Percentiles rank a stretch among this genome's conserved stretches.
Evolutionary conservation across 1,140 invertebrate genomes (phyloP).

Genomic region (Nasonia longicornis): DNA sequence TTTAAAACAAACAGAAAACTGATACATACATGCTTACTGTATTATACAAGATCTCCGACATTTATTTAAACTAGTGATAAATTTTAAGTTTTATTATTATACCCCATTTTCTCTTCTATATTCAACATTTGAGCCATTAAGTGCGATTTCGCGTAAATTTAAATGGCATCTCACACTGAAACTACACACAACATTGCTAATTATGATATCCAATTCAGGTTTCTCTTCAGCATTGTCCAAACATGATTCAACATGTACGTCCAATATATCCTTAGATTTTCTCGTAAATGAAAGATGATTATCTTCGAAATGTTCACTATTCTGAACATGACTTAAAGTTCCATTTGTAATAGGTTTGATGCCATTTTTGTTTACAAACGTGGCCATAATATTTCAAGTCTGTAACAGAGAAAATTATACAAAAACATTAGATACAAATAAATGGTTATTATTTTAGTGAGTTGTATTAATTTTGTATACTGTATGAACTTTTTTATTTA

Average conservation of each 20-base stretch:
- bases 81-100: slow-evolving; percentile 33
- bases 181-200: slow-evolving; percentile 99
- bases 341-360: slow-evolving; percentile 76
- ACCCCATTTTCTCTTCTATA: slow-evolving; percentile 94
- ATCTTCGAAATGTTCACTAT: slow-evolving; percentile 66
- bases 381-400: slow-evolving; percentile 73
- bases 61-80: not conserved
- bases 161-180: slow-evolving; percentile 98
- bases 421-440: not conserved
- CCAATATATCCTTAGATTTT: slow-evolving; percentile 57
- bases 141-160: slow-evolving; percentile 94
- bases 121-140: slow-evolving; percentile 93
- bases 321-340: slow-evolving; percentile 67
- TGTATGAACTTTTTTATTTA: too few relatives aligned
- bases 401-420: not conserved
- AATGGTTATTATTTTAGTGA: too few relatives aligned
- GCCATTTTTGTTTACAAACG: slow-evolving; percentile 80
- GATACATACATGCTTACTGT: too few relatives aligned
- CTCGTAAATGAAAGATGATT: slow-evolving; percentile 54
- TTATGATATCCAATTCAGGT: slow-evolving; percentile 91
- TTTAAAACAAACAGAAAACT: too few relatives aligned
- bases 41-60: not conserved
- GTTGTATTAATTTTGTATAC: too few relatives aligned
- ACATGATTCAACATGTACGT: slow-evolving; percentile 54
- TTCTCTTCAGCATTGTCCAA: slow-evolving; percentile 68